Evolutionary conservation across 2,113 vertebrate genomes (phyloP), one percentile per base, ranked within the genome.

Genomic region (Ceuthmochares aereus): DNA sequence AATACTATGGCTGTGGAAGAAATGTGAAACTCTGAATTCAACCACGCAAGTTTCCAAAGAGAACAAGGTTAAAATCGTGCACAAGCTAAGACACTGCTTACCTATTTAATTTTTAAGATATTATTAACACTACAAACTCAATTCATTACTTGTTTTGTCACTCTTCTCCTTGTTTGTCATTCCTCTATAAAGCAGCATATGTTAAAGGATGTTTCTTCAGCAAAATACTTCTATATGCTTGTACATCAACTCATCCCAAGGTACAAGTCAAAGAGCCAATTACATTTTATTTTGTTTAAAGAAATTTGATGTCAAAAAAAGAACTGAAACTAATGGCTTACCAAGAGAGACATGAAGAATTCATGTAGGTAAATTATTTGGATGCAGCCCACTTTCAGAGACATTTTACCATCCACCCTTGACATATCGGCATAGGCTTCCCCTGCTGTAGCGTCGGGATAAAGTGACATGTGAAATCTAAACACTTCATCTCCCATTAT

Each of bases 401-500:
- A 98, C 74, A 99, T 97, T 79, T 93, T 97, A 54, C 99, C 99
- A 36, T 99, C 99, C 4, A 98, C 98, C 62, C 97, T 98, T 55
- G 98, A 98, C 86, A 98, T 98, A 77, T 99, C 98, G 1, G 96
- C 22, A 8, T 99, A 99, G 7, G 98, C 98, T 2, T 97, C 93
- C 9, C 98, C 99, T 59, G 98, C 98, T 3, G 99, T 99, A 78
- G 99, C 99, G 12, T 98, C 98, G 3, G 99, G 99, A 62, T 99
- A 99, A 86, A 99, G 98, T 42, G 97, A 98, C 98, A 99, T 95
- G 60, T 96, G 94, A 91, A 99, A 99, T 72, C 98, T 98, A 87
- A 99, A 99, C 54, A 99, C 99, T 98, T 99, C 99, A 56, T 99
- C 98, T 76, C 98, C 99, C 97, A 99, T 96, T 26, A 99, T 99